Base-by-base conservation (phyloP, 2,113 vertebrate species). In the Agapornis roseicollis region DNA sequence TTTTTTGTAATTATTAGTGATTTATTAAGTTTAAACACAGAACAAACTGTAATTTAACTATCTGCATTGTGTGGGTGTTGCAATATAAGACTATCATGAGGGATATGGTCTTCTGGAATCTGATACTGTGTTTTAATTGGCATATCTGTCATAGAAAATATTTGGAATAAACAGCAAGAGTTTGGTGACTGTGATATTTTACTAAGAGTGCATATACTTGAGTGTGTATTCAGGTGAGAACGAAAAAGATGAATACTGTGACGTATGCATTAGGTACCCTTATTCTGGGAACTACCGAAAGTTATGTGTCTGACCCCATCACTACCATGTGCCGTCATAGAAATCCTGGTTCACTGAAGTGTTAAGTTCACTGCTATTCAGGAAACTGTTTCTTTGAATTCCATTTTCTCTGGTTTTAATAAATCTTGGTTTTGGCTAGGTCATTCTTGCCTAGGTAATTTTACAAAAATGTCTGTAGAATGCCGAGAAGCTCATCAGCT, bases 391-490 rank as follows among this genome's bases (percentile, higher is more conserved):
- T 85, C 74, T 93, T 88, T 88, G 82, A 77, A 90, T 95, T 96
- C 35, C 5, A 24, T 93, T 85, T 96, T 90, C 76, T 96, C 85
- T 95, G 64, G 29, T 96, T 96, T 85, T 93, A 91, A 94, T 93
- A 94, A 96, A 93, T 88, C 85, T 91, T 93, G 93, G 79, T 76
- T 96, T 97, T 96, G 91, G 85, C 85, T 66, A 24, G 4, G 20
- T 90, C 37, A 37, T 13, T 88, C 25, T 94, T 94, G 93, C 61
- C 82, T 96, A 94, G 94, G 95, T 96, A 96, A 94, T 93, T 95
- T 96, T 82, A 83, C 68, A 89, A 88, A 92, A 92, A 94, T 92
- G 80, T 50, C 86, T 94, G 41, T 80, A 93, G 82, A 91, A 91
- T 73, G 68, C 42, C 74, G 85, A 96, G 88, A 80, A 87, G 66